These are phyloP conservation scores for Hydractinia symbiolongicarpus DNA, from an alignment of 30 jellyfish, hydroid and myxozoan species.

Conservation along the genomic window DNA sequence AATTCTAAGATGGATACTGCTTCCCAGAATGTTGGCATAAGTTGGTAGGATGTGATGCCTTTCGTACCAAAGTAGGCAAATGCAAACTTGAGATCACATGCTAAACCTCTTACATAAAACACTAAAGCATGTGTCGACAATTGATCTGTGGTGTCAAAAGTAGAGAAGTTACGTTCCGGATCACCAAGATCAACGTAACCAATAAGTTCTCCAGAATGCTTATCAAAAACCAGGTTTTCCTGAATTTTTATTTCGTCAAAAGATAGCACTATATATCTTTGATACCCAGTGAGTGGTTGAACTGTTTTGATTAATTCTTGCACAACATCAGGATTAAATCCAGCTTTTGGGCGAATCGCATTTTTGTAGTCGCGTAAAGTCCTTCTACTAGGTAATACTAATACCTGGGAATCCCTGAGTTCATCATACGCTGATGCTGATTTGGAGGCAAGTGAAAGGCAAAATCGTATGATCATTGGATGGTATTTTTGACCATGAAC, in stretches of 20 bases:
- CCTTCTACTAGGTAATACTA: conserved; percentile 40
- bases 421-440: conserved; percentile 61
- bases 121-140: conserved; percentile 47
- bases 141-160: conserved; percentile 23
- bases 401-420: conserved; percentile 26
- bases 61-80: conserved; percentile 52
- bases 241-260: conserved; percentile 44
- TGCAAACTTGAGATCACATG: conserved; percentile 36
- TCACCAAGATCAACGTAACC: conserved; percentile 59
- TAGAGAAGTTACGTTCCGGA: conserved; percentile 23
- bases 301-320: conserved; percentile 18
- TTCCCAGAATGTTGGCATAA: conserved; percentile 50
- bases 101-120: conserved; percentile 43
- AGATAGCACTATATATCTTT: conserved; percentile 41
- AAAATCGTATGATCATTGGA: conserved; percentile 47
- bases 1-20: conserved; percentile 46
- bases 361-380: conserved; percentile 51
- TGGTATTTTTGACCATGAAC: conserved; percentile 29
- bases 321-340: conserved; percentile 43
- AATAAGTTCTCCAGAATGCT: conserved; percentile 40
- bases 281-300: conserved; percentile 17
- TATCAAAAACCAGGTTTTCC: conserved; percentile 36
- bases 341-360: conserved; percentile 45
- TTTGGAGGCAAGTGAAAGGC: conserved; percentile 36
- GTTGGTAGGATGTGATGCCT: conserved; percentile 22